phyloP scores from a whole-genome alignment of 2,888 invertebrate species.

The Eutolmus rufibarbis region DNA sequence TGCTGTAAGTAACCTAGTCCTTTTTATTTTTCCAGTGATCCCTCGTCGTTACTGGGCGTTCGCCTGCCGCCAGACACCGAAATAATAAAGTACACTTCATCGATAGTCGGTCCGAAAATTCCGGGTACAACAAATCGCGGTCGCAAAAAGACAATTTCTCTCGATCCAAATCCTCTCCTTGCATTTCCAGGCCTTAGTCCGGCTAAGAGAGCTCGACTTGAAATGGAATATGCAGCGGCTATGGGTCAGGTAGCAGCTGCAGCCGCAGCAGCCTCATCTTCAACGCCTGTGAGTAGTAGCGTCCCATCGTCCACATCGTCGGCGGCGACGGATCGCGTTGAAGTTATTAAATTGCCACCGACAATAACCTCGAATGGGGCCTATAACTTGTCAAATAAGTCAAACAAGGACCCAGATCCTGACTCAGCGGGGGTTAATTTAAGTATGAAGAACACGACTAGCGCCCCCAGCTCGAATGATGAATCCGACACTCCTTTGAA shows the following conservation, averaged over 20 bases:
- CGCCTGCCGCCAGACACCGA: conserved; percentile 87
- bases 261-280: conserved; percentile 44
- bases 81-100: conserved; percentile 89
- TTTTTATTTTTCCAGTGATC: conserved; percentile 68
- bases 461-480: conserved; percentile 63
- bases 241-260: conserved; percentile 59
- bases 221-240: conserved; percentile 63
- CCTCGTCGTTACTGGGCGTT: conserved; percentile 82
- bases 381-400: conserved; percentile 61
- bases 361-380: conserved; percentile 68
- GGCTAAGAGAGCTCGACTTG: conserved; percentile 62
- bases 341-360: conserved; percentile 81
- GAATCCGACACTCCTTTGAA: conserved; percentile 81
- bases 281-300: conserved; percentile 42
- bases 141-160: conserved; percentile 86
- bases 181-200: conserved; percentile 66
- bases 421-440: conserved; percentile 57
- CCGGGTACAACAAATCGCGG: conserved; percentile 85
- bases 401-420: conserved; percentile 58
- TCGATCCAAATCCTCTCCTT: conserved; percentile 71
- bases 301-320: conserved; percentile 41
- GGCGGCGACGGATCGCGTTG: conserved; percentile 70
- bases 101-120: conserved; percentile 84
- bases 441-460: conserved; percentile 56
- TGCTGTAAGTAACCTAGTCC: neutral